Percentiles rank a stretch among this genome's conserved stretches.
These are phyloP conservation scores for Eremobia ochroleuca DNA, from an alignment of 2,888 invertebrate species.

Conservation along the genomic window DNA sequence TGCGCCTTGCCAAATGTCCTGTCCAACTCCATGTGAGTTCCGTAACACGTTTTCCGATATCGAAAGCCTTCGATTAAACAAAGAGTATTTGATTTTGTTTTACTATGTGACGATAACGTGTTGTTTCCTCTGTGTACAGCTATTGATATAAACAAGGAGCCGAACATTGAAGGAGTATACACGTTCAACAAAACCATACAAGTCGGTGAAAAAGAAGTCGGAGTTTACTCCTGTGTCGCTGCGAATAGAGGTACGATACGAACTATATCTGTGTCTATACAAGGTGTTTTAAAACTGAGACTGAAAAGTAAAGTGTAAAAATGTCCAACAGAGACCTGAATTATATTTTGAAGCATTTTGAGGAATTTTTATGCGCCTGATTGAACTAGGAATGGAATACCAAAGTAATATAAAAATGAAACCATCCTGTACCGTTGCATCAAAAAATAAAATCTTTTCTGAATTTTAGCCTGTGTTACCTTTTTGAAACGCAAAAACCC, in stretches of 20 bases:
- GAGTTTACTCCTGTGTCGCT: conserved; percentile 84
- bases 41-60: background rate
- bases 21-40: background rate
- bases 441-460: background rate
- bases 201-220: conserved; percentile 72
- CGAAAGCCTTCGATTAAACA: background rate
- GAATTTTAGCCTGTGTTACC: background rate
- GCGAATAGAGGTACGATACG: conserved; percentile 82
- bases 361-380: background rate
- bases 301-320: background rate
- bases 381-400: background rate
- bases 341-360: background rate
- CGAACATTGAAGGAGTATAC: conserved; percentile 78
- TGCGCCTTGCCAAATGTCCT: background rate
- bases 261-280: background rate
- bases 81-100: background rate
- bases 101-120: background rate
- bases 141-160: conserved; percentile 71
- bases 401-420: background rate
- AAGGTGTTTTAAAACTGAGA: background rate
- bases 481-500: too few relatives aligned
- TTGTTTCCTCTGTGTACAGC: conserved; percentile 69
- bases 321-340: background rate
- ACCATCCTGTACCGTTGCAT: background rate
- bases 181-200: conserved; percentile 74